A percentile compares a stretch with the other conserved stretches of the same genome.
These are phyloP conservation scores for Hyppa rectilinea DNA, from an alignment of 2,888 invertebrate genomes.

Conservation along the genomic window DNA sequence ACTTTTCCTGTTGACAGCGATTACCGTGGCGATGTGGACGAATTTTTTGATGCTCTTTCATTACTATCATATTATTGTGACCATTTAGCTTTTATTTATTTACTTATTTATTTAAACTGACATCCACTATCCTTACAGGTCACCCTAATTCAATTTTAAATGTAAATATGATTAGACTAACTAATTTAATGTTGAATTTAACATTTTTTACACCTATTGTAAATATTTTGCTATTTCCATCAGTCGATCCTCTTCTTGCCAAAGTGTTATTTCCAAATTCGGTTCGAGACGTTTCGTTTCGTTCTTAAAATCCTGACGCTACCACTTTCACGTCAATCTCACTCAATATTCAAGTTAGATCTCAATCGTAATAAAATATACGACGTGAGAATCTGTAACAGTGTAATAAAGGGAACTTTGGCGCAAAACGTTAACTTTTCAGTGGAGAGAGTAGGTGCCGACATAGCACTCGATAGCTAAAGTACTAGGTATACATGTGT, in stretches of 20 bases:
- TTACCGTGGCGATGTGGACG: too few species aligned
- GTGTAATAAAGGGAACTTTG: conserved; percentile 59
- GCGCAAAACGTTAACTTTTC: conserved; percentile 64
- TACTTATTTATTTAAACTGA: too few species aligned
- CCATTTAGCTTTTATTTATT: too few species aligned
- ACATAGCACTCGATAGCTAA: conserved; percentile 64
- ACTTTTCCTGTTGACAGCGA: too few species aligned
- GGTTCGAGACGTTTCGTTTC: background rate
- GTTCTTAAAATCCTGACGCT: conserved; percentile 12
- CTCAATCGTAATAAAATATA: conserved; percentile 63
- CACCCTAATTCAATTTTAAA: too few species aligned
- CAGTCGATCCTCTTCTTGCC: background rate
- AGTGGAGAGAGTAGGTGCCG: conserved; percentile 64
- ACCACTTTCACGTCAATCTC: conserved; percentile 50
- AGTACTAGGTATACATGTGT: conserved; percentile 73
- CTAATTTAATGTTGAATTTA: too few species aligned
- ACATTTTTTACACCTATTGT: background rate
- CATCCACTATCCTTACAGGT: too few species aligned
- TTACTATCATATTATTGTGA: too few species aligned
- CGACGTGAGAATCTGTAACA: conserved; percentile 61
- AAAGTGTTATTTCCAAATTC: conserved; percentile 9
- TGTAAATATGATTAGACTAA: too few species aligned
- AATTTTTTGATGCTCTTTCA: too few species aligned
- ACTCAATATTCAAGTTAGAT: conserved; percentile 58
- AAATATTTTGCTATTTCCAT: background rate